Conservation (phyloP, 2,888 invertebrate genomes). For the Aelia acuminata region DNA sequence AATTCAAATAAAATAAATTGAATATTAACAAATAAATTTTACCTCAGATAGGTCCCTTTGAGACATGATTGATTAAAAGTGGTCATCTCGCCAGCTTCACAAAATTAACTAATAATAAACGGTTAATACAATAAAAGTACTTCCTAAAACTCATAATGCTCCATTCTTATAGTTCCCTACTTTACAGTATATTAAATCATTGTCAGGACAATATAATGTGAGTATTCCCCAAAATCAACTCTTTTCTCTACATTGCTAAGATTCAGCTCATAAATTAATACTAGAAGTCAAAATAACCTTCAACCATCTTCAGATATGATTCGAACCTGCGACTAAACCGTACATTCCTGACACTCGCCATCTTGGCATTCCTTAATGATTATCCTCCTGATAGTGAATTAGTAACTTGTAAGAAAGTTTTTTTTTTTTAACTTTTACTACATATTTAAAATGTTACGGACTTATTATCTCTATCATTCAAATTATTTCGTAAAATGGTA, state of each 20-base stretch:
- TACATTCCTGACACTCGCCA: conserved; percentile 43
- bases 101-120: background rate
- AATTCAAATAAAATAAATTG: background rate
- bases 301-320: background rate
- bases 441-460: background rate
- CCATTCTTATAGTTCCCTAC: conserved; percentile 41
- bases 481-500: background rate
- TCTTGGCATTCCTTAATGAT: conserved; percentile 45
- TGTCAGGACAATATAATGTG: background rate
- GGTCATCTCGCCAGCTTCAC: conserved; percentile 61
- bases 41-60: conserved; percentile 67
- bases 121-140: conserved; percentile 7
- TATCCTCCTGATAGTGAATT: conserved; percentile 42
- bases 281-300: background rate
- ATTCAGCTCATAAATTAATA: background rate
- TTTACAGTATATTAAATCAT: conserved; percentile 3
- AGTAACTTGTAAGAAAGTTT: background rate
- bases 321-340: conserved; percentile 12
- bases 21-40: conserved; percentile 25
- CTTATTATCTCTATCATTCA: background rate
- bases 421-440: background rate
- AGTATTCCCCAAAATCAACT: background rate
- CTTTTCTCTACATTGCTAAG: background rate
- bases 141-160: conserved; percentile 48
- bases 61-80: conserved; percentile 66